Evolutionary conservation across 1,140 invertebrate species (phyloP), one percentile per base, ranked within the genome.

Genomic region (Parasteatoda tepidariorum): DNA sequence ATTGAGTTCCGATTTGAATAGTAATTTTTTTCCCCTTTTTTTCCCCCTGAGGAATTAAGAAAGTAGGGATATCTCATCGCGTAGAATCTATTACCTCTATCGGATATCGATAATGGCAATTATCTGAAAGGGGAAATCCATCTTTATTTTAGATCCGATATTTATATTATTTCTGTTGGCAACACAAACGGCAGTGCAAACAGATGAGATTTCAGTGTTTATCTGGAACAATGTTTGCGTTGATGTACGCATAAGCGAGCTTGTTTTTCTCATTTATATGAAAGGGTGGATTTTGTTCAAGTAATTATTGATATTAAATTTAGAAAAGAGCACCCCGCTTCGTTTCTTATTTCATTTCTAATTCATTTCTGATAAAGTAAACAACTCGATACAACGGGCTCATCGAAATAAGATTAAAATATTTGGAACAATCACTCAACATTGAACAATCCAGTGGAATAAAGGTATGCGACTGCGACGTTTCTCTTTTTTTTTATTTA

Each of bases 31-130:
- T 24, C 22, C 6, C 22, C 38, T 34, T 78, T 33, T 78, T 78
- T 24, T 18, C 24, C n/a, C 24, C 24, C 57, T 26, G 2, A 22
- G 57, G 57, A 59, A 59, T 59, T n/a, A 59, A 33, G 18, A 61
- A 31, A 64, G 26, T 30, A 31, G 11, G 26, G 54, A 24, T 24
- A 74, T 74, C 31, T 74, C 55, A 61, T 61, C 41, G 33, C 7
- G 30, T 24, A 34, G 38, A 57, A 78, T 78, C 74, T 66, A 31
- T 78, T 66, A 78, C 74, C 34, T 30, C 33, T 48, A 78, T 78
- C 61, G 74, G 61, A 66, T 78, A 41, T 34, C 74, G 30, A 78
- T 78, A 78, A 66, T 38, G 64, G 74, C 74, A 78, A 78, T 78
- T 78, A 78, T 78, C 74, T 33, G 74, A 48, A 54, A 66, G 66